Base-by-base conservation (phyloP, 2,113 vertebrate species). In the Hippocampus comes region DNA sequence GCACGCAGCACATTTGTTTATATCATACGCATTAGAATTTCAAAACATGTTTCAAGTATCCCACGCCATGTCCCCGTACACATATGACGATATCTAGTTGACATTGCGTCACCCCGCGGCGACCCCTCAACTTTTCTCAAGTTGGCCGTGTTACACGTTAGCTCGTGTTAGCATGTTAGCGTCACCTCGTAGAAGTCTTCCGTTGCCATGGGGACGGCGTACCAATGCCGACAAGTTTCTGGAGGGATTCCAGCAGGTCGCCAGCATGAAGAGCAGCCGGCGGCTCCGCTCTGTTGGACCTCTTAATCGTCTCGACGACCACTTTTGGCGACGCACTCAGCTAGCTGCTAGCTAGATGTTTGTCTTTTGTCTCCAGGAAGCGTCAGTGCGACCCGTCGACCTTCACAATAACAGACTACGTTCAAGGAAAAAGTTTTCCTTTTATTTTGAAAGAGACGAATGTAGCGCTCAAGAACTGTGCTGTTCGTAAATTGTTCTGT, bases 151-250 rank as follows among this genome's bases (percentile, higher is more conserved):
- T 68, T 68, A 6, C 21, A n/a, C 5, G 55, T 41, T 77, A 80
- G 75, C 78, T 43, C 23, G 15, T 3, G 67, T 76, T 88, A 84
- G 80, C 76, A 68, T 57, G 46, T 72, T 83, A 86, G 84, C 73
- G 66, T 80, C 71, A 92, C 92, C 90, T 93, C 92, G 68, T 91
- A 93, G 25, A 92, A 84, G 75, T 93, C 89, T 74, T 91, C 91
- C 38, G 91, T 89, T 53, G 90, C 91, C 91, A 93, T 92, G 81
- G 84, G 83, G 78, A 81, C 77, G 43, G 78, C 63, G 67, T 74
- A 70, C 70, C 64, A 46, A 59, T 63, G 79, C 77, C 41, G 27
- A 48, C 71, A 70, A 73, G 74, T 79, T 85, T 66, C 4, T 10
- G 55, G 72, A 65, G 53, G 51, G 79, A 67, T 21, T 63, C 60